Conservation (phyloP, 2,113 vertebrate species). For the Ovibos moschatus region DNA sequence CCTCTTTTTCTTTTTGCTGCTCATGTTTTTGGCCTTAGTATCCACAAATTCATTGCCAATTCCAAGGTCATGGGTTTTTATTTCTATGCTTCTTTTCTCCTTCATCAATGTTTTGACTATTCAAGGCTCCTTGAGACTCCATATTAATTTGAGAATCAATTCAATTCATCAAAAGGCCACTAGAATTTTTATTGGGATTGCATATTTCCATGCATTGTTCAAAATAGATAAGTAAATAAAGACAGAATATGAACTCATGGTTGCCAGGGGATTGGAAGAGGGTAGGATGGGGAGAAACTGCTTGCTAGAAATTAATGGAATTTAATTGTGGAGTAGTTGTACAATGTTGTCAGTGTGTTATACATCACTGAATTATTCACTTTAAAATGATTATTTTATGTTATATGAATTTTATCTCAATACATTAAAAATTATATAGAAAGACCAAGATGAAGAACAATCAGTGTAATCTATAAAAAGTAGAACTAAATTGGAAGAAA, state of each 20-base stretch:
- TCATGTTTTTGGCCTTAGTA: background rate
- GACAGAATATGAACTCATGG: background rate
- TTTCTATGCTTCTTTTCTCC: background rate
- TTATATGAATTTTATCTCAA: background rate
- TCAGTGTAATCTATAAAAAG: background rate
- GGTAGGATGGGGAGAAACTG: background rate
- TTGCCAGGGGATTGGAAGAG: background rate
- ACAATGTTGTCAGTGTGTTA: background rate
- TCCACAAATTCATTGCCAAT: background rate
- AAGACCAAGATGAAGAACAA: background rate
- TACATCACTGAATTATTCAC: background rate
- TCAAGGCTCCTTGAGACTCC: background rate
- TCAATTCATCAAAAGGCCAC: background rate
- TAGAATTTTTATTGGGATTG: background rate
- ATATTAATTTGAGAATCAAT: background rate
- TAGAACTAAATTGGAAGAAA: background rate
- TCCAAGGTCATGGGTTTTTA: background rate
- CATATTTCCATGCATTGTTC: background rate
- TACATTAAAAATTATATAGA: background rate
- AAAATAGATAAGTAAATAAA: background rate
- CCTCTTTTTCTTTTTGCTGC: background rate
- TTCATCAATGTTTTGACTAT: background rate
- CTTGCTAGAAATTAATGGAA: background rate
- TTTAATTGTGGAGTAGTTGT: background rate
- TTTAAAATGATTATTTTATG: background rate